A percentile compares a stretch with the other conserved stretches of the same genome.
phyloP scores from a whole-genome alignment of 2,113 vertebrate genomes.

The Oceanodroma tethys region DNA sequence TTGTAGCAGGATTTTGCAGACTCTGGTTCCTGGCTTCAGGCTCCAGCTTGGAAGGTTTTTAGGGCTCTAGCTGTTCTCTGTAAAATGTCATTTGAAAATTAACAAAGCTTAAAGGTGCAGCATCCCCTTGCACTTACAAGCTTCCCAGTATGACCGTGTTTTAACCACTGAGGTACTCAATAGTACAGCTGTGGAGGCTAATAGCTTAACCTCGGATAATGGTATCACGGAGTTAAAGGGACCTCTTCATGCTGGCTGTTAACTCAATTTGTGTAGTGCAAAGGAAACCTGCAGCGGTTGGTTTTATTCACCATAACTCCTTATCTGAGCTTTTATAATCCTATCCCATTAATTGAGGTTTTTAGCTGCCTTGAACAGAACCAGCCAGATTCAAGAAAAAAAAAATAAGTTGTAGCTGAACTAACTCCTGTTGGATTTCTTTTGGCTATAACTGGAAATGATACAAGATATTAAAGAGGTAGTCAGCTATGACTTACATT shows the following conservation, averaged over 20 bases:
- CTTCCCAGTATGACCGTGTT: background rate
- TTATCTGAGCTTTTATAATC: background rate
- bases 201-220: background rate
- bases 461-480: background rate
- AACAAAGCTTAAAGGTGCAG: background rate
- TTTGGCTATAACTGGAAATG: background rate
- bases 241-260: background rate
- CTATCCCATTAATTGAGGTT: background rate
- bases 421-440: background rate
- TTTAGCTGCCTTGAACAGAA: background rate
- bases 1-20: background rate
- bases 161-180: background rate
- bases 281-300: background rate
- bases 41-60: conserved; percentile 30
- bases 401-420: background rate
- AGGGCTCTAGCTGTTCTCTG: conserved; percentile 22
- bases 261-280: background rate
- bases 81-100: conserved; percentile 37
- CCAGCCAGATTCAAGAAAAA: background rate
- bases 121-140: background rate
- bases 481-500: background rate
- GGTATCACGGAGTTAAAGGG: background rate
- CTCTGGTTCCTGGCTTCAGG: conserved; percentile 36
- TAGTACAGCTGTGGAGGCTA: background rate
- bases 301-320: background rate